Evolutionary conservation across 37 sponge, comb jelly and placozoan genomes (phyloP).

Genomic region (Ianthella basta): DNA sequence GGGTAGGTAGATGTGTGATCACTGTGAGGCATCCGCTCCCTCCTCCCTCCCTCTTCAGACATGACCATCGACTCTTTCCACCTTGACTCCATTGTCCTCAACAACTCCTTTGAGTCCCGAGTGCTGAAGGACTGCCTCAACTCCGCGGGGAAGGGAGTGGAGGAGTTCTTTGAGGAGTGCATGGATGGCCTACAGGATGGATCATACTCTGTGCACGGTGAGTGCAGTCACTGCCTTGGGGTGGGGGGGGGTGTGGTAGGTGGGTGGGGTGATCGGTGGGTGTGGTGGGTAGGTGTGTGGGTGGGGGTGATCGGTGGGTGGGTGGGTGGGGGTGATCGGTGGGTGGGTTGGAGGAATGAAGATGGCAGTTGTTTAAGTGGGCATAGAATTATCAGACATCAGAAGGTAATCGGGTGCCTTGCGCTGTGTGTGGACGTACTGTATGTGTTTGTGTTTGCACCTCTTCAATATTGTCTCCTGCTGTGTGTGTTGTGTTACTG

Average conservation of each 20-base stretch:
- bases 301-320: too few relatives aligned
- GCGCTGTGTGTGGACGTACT: too few relatives aligned
- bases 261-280: neutral
- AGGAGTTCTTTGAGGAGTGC: slow-evolving; percentile 49
- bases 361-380: too few relatives aligned
- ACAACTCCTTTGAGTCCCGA: slow-evolving; percentile 70
- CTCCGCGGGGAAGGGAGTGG: slow-evolving; percentile 39
- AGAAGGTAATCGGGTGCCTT: too few relatives aligned
- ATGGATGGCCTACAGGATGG: slow-evolving; percentile 58
- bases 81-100: slow-evolving; percentile 50
- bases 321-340: too few relatives aligned
- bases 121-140: slow-evolving; percentile 79
- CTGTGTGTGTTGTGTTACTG: too few relatives aligned
- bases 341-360: too few relatives aligned
- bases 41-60: slow-evolving; percentile 37
- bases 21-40: neutral
- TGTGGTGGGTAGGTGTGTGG: slow-evolving; percentile 16
- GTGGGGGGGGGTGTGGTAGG: too few relatives aligned
- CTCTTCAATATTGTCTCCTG: too few relatives aligned
- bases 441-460: too few relatives aligned
- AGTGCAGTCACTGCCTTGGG: neutral
- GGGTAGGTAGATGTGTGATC: neutral
- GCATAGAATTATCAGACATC: too few relatives aligned
- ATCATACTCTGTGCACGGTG: slow-evolving; percentile 56
- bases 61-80: slow-evolving; percentile 36